These are phyloP conservation scores for Escarpia spicata DNA, from an alignment of 2,888 invertebrate species.

Conservation along the genomic window DNA sequence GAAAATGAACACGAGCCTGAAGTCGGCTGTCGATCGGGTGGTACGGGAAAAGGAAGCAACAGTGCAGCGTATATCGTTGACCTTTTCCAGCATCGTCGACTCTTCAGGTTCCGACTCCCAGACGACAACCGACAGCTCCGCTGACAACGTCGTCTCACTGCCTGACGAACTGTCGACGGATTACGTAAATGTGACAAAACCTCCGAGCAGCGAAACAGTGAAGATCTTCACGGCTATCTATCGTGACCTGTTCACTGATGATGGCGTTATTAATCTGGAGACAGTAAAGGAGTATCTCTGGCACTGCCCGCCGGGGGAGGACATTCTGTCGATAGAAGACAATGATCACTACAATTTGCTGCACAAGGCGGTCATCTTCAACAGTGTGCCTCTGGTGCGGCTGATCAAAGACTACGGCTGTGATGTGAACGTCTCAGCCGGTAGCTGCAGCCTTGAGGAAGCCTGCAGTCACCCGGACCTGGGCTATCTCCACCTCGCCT, in stretches of 20 bases:
- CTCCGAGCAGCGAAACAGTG: neutral
- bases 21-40: neutral
- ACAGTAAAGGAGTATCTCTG: neutral
- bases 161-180: neutral
- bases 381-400: conserved; percentile 21
- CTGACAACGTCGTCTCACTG: neutral
- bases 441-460: neutral
- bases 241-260: neutral
- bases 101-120: neutral
- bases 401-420: conserved; percentile 24
- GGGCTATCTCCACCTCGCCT: conserved; percentile 29
- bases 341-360: conserved; percentile 37
- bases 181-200: neutral
- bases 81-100: neutral
- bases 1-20: neutral
- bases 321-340: conserved; percentile 35
- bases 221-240: neutral
- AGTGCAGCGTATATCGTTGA: conserved; percentile 16
- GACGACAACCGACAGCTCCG: neutral
- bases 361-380: conserved; percentile 37
- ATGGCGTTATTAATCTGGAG: neutral
- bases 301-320: conserved; percentile 22
- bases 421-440: conserved; percentile 14
- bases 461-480: conserved; percentile 27
- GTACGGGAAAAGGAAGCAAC: neutral